Conservation (phyloP, 2,797 vertebrate genomes). For the Melanotaenia parkinsoni region DNA sequence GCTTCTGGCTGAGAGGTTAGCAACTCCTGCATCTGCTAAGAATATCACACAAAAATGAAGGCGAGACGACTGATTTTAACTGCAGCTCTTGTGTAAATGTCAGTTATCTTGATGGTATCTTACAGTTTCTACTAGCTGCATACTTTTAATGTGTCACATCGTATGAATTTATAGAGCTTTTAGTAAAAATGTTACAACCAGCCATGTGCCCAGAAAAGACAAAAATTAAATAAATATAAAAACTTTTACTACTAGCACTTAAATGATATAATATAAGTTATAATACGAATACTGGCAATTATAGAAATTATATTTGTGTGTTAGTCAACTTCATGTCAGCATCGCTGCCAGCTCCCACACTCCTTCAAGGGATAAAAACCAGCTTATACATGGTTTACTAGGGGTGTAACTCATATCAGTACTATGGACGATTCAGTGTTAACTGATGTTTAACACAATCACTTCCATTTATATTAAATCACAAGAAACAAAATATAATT, state of each 20-base stretch:
- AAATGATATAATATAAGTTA: neutral
- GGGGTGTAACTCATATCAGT: neutral
- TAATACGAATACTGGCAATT: neutral
- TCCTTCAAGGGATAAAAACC: neutral
- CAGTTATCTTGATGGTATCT: neutral
- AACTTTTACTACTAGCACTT: neutral
- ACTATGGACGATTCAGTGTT: neutral
- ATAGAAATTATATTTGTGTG: neutral
- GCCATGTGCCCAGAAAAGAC: neutral
- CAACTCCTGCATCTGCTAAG: constrained; percentile 18
- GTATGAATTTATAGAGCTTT: too few species aligned
- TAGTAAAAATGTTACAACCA: neutral
- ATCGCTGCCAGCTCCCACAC: neutral
- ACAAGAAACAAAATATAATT: too few species aligned
- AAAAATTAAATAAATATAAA: neutral
- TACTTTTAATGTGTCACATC: too few species aligned
- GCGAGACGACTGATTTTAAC: neutral
- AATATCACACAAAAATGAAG: neutral
- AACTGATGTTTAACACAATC: neutral
- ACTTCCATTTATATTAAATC: neutral
- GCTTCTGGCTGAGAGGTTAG: constrained; percentile 60
- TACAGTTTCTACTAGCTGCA: too few species aligned
- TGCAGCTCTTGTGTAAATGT: neutral
- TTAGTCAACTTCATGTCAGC: too few species aligned
- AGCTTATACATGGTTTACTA: neutral